phyloP scores from a whole-genome alignment of 1,140 invertebrate species.

The Patella vulgata region DNA sequence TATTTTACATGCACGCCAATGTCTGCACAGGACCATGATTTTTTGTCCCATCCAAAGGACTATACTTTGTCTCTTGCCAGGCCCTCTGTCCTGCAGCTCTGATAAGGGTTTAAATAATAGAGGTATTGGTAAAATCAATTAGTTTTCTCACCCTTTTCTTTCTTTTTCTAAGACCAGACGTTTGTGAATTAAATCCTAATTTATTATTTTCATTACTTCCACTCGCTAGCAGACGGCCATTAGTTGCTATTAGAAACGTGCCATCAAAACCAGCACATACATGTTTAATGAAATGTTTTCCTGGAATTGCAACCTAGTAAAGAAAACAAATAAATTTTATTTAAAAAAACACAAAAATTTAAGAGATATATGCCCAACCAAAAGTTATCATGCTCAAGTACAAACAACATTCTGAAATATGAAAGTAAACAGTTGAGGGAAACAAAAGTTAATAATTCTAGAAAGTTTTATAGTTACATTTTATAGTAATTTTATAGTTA shows the following conservation, averaged over 20 bases:
- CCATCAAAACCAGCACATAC: slow-evolving; percentile 72
- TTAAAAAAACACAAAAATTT: neutral
- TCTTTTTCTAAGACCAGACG: slow-evolving; percentile 55
- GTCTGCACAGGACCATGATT: too few species aligned
- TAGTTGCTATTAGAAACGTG: slow-evolving; percentile 74
- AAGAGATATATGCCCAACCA: neutral
- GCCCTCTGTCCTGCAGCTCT: too few species aligned
- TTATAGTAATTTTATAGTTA: too few species aligned
- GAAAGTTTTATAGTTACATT: too few species aligned
- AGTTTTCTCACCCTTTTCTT: slow-evolving; percentile 45
- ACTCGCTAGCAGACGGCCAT: slow-evolving; percentile 74
- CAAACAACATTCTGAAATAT: too few species aligned
- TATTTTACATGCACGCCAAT: too few species aligned
- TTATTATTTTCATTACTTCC: slow-evolving; percentile 79
- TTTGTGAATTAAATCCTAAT: slow-evolving; percentile 72
- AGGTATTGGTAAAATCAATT: too few species aligned
- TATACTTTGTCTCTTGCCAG: too few species aligned
- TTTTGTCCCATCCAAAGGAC: too few species aligned
- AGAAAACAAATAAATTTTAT: neutral
- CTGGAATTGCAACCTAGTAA: slow-evolving; percentile 41
- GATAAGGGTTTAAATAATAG: too few species aligned
- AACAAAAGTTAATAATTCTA: too few species aligned
- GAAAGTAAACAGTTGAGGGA: too few species aligned
- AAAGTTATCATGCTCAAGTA: neutral
- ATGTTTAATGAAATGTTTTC: slow-evolving; percentile 49